These are phyloP conservation scores for Sakesphorus luctuosus DNA, from an alignment of 2,113 vertebrate genomes.

Conservation along the genomic window DNA sequence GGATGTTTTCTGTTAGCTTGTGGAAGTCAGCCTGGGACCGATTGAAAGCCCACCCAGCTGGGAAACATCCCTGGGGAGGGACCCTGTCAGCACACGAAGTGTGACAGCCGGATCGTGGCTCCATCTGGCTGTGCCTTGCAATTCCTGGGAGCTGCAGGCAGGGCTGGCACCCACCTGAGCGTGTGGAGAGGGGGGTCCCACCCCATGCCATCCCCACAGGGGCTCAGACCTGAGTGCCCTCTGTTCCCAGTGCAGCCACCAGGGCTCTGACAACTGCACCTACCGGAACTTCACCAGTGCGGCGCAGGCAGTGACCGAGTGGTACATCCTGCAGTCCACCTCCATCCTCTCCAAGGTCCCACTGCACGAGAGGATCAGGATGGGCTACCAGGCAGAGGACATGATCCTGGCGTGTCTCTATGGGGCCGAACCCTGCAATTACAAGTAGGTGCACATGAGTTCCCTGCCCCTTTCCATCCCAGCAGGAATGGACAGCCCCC, in stretches of 20 bases:
- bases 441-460: conserved; percentile 63
- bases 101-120: rapidly evolving
- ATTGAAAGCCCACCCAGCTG: not conserved
- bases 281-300: conserved; percentile 81
- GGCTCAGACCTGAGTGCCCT: not conserved
- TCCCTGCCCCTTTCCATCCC: not conserved
- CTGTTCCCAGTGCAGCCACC: conserved; percentile 72
- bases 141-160: not conserved
- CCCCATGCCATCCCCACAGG: rapidly evolving
- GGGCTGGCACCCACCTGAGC: rapidly evolving
- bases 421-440: conserved; percentile 76
- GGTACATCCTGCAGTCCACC: conserved; percentile 82
- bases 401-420: conserved; percentile 83
- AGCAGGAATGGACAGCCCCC: rapidly evolving
- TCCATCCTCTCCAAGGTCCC: conserved; percentile 78
- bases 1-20: not conserved
- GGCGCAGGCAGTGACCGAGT: conserved; percentile 76
- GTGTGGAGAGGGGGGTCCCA: rapidly evolving
- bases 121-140: rapidly evolving
- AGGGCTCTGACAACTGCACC: conserved; percentile 56
- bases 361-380: conserved; percentile 41
- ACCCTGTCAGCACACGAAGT: not conserved
- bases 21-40: not conserved
- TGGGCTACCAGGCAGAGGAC: conserved; percentile 77
- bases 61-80: not conserved